Conservation (phyloP, 1,140 invertebrate genomes). For the Leptoteleia sp. region DNA sequence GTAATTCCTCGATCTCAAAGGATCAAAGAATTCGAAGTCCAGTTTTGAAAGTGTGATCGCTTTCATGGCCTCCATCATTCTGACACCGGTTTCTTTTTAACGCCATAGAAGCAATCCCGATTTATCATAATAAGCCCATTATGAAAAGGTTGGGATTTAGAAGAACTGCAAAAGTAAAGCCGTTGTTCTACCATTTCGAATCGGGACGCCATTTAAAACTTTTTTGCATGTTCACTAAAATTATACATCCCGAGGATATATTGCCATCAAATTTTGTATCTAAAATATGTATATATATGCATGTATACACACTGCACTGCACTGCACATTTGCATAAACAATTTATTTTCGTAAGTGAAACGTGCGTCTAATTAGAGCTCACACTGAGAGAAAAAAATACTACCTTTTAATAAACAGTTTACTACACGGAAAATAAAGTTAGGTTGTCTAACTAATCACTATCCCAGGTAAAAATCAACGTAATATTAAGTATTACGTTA, state of each 20-base stretch:
- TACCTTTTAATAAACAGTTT: too few relatives aligned
- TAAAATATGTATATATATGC: too few relatives aligned
- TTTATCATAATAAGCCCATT: slow-evolving; percentile 66
- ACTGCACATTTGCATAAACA: too few relatives aligned
- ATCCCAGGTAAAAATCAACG: too few relatives aligned
- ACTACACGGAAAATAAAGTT: too few relatives aligned
- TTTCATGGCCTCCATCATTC: slow-evolving; percentile 64
- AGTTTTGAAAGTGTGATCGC: slow-evolving; percentile 63
- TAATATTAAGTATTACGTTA: too few relatives aligned
- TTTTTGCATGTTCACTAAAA: slow-evolving; percentile 45
- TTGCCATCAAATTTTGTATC: too few relatives aligned
- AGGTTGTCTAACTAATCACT: too few relatives aligned
- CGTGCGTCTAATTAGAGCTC: too few relatives aligned
- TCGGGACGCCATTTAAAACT: slow-evolving; percentile 51
- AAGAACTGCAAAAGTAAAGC: slow-evolving; percentile 49
- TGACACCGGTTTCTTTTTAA: slow-evolving; percentile 63
- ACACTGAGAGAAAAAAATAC: too few relatives aligned
- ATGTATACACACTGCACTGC: too few relatives aligned
- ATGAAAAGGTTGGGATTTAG: slow-evolving; percentile 55
- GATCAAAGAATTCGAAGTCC: slow-evolving; percentile 60
- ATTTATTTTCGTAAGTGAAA: too few relatives aligned
- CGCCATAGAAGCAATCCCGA: slow-evolving; percentile 56
- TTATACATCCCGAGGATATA: slow-evolving; percentile 56
- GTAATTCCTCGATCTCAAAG: slow-evolving; percentile 69
- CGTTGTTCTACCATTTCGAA: slow-evolving; percentile 46